Conservation (phyloP, 2,888 invertebrate genomes). For the Melanotus villosus region DNA sequence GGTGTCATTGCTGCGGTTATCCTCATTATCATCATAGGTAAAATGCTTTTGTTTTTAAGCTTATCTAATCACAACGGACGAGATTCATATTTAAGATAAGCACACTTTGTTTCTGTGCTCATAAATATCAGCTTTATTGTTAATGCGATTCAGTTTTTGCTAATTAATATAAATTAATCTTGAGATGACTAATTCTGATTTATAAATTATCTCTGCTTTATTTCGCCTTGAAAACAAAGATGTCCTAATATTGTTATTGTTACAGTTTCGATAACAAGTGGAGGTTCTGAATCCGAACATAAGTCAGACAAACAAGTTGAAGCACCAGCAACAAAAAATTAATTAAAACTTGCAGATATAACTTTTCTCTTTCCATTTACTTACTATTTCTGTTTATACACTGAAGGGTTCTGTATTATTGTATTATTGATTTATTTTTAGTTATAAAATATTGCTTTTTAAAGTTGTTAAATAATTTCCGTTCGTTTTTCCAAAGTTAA, state of each 20-base stretch:
- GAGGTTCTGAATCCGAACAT: neutral
- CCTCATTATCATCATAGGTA: slow-evolving; percentile 90
- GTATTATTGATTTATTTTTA: slow-evolving; percentile 12
- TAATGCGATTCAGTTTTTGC: neutral
- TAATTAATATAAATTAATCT: too few species aligned
- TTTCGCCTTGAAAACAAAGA: too few species aligned
- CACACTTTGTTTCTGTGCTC: neutral
- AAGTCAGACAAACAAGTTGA: slow-evolving; percentile 5
- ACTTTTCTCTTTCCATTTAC: slow-evolving; percentile 5
- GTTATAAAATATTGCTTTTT: neutral
- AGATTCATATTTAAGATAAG: too few species aligned
- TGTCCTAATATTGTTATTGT: too few species aligned
- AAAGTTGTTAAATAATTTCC: slow-evolving; percentile 1
- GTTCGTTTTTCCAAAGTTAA: neutral
- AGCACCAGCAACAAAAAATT: neutral
- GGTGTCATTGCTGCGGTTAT: slow-evolving; percentile 87
- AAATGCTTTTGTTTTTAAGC: slow-evolving; percentile 67
- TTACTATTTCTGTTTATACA: slow-evolving; percentile 7
- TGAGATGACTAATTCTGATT: too few species aligned
- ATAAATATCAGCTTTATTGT: too few species aligned
- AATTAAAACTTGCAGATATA: neutral
- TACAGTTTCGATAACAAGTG: slow-evolving; percentile 32
- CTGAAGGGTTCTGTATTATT: slow-evolving; percentile 8
- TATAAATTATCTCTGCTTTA: too few species aligned
- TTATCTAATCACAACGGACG: slow-evolving; percentile 23